phyloP scores from a whole-genome alignment of 2,797 vertebrate genomes.

The Falco peregrinus region DNA sequence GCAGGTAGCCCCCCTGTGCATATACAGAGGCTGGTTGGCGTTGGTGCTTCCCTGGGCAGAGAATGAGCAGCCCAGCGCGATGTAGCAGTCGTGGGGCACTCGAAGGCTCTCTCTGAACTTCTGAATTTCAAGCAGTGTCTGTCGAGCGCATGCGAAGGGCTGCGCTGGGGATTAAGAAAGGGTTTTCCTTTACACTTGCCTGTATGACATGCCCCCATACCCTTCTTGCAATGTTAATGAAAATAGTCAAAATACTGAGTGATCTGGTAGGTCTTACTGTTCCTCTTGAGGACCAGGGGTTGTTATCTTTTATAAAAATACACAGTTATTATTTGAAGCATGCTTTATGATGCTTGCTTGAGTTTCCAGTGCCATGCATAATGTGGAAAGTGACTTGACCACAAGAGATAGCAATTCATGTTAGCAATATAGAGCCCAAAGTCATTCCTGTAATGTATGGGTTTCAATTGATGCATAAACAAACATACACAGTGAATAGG shows the following conservation, averaged over 20 bases:
- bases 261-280: neutral
- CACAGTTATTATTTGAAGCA: neutral
- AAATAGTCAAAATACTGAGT: neutral
- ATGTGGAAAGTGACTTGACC: too few relatives aligned
- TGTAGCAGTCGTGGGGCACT: neutral
- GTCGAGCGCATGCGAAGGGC: neutral
- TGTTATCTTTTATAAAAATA: too few relatives aligned
- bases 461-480: neutral
- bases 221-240: neutral
- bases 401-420: neutral
- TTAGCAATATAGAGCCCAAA: neutral
- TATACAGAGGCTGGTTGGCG: neutral
- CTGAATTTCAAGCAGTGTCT: neutral
- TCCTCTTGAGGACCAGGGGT: neutral
- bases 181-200: neutral
- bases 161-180: neutral
- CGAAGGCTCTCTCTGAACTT: neutral
- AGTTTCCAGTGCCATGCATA: neutral
- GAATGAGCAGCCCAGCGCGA: neutral
- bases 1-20: accelerated
- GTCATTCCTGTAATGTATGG: too few relatives aligned
- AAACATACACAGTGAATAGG: neutral
- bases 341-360: neutral
- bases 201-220: neutral
- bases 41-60: neutral